A percentile compares a stretch with the other conserved stretches of the same genome.
Conservation (phyloP, 64 coral and sea anemone genomes). For the Stichodactyla mertensii region DNA sequence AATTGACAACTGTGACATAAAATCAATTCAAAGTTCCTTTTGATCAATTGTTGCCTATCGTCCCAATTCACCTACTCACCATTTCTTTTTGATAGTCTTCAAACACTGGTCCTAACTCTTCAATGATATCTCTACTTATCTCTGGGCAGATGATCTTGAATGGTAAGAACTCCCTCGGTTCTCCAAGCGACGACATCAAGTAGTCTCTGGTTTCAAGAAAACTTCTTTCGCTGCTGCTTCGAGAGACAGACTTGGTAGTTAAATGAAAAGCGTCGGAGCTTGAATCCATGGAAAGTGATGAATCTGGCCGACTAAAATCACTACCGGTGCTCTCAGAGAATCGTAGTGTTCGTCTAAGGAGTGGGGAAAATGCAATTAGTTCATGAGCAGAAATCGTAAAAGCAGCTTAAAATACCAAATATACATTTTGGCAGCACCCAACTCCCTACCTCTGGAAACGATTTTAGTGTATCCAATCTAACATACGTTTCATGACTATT, state of each 20-base stretch:
- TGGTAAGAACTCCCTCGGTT: slow-evolving; percentile 67
- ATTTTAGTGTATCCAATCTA: too few relatives aligned
- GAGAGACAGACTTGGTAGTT: slow-evolving; percentile 35
- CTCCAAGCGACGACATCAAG: slow-evolving; percentile 64
- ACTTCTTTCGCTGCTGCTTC: slow-evolving; percentile 76
- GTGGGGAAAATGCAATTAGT: too few relatives aligned
- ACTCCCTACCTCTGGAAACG: too few relatives aligned
- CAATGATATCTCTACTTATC: slow-evolving; percentile 58
- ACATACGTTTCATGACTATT: too few relatives aligned
- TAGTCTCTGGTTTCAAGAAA: slow-evolving; percentile 52
- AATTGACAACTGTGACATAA: too few relatives aligned
- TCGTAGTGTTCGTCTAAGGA: slow-evolving; percentile 22
- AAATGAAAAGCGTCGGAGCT: slow-evolving; percentile 26
- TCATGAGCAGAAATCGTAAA: too few relatives aligned
- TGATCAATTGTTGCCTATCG: background rate
- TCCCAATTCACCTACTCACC: slow-evolving; percentile 17
- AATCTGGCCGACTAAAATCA: slow-evolving; percentile 39
- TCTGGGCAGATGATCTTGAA: slow-evolving; percentile 78
- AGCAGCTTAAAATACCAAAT: too few relatives aligned
- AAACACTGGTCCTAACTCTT: slow-evolving; percentile 58
- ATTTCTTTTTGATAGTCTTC: slow-evolving; percentile 87
- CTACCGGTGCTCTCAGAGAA: slow-evolving; percentile 62
- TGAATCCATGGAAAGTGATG: slow-evolving; percentile 49
- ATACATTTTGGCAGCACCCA: too few relatives aligned
- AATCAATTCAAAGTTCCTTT: too few relatives aligned